These are phyloP conservation scores for Crambe crambe DNA, from an alignment of 37 sponge, comb jelly and placozoan species.

Conservation along the genomic window DNA sequence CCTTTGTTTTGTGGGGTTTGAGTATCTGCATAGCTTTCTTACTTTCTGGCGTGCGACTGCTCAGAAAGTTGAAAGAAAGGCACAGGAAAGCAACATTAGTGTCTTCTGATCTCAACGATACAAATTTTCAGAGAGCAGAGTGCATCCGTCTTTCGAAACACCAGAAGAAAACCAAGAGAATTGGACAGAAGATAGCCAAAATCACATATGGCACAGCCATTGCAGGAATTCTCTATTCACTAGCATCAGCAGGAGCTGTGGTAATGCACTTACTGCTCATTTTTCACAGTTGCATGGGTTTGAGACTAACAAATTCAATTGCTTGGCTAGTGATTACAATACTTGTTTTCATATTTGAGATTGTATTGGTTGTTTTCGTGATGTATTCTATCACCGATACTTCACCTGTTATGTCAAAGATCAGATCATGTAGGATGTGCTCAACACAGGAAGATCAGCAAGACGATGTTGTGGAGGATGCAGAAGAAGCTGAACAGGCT, in stretches of 20 bases:
- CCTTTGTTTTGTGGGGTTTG: constrained; percentile 53
- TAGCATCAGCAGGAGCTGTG: constrained; percentile 2
- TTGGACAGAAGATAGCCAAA: constrained; percentile 38
- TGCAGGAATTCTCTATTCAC: constrained; percentile 34
- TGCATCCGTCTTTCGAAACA: background rate
- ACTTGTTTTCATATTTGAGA: background rate
- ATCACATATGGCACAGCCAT: constrained; percentile 42
- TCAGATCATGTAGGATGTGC: too few species aligned
- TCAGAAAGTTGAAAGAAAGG: background rate
- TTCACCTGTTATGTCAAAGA: background rate
- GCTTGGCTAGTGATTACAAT: constrained; percentile 12
- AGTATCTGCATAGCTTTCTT: constrained; percentile 32
- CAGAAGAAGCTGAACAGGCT: background rate
- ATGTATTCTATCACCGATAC: constrained; percentile 40
- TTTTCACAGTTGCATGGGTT: constrained; percentile 10
- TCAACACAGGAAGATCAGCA: too few species aligned
- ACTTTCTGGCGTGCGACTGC: constrained; percentile 23
- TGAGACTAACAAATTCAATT: background rate
- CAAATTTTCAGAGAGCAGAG: too few species aligned
- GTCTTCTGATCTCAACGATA: background rate
- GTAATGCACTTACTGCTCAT: background rate
- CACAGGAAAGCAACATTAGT: background rate
- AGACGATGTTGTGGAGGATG: too few species aligned
- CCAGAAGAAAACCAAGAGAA: background rate
- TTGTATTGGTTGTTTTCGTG: constrained; percentile 10